phyloP scores from a whole-genome alignment of 2,797 vertebrate species.

The Sebastes nivosus region DNA sequence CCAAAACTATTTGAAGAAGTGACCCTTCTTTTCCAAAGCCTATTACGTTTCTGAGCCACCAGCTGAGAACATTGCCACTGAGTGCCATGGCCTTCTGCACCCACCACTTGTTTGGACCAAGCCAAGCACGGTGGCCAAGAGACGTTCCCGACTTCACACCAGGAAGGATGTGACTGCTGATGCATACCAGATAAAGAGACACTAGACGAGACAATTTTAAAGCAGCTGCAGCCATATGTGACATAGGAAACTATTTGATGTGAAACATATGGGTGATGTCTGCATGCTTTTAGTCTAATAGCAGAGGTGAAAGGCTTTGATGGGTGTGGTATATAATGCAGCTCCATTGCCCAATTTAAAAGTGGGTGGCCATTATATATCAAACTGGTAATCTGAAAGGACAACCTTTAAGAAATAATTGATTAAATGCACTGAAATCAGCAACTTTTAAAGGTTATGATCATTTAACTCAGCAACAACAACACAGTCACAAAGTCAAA shows the following conservation, averaged over 20 bases:
- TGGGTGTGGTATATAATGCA: not conserved
- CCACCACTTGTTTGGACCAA: slow-evolving; percentile 57
- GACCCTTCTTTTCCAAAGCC: slow-evolving; percentile 30
- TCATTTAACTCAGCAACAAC: not conserved
- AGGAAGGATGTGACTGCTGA: slow-evolving; percentile 71
- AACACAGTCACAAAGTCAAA: not conserved
- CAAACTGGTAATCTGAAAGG: not conserved
- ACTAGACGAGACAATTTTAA: slow-evolving; percentile 23
- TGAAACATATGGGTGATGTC: slow-evolving; percentile 10
- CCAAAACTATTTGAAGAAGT: slow-evolving; percentile 49
- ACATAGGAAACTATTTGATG: slow-evolving; percentile 42
- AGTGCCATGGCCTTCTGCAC: slow-evolving; percentile 45
- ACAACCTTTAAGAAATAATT: slow-evolving; percentile 1
- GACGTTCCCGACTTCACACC: slow-evolving; percentile 52
- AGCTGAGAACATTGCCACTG: slow-evolving; percentile 37
- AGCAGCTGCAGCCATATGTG: slow-evolving; percentile 58
- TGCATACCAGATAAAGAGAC: slow-evolving; percentile 70
- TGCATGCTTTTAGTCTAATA: slow-evolving; percentile 1
- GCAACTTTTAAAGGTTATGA: not conserved
- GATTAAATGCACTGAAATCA: not conserved
- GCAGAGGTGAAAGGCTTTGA: slow-evolving; percentile 13
- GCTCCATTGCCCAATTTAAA: not conserved
- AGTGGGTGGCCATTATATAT: not conserved
- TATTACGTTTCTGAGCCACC: slow-evolving; percentile 46
- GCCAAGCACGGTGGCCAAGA: slow-evolving; percentile 60